Conservation (phyloP, 2,888 invertebrate genomes). For the Ganaspis brasiliensis region DNA sequence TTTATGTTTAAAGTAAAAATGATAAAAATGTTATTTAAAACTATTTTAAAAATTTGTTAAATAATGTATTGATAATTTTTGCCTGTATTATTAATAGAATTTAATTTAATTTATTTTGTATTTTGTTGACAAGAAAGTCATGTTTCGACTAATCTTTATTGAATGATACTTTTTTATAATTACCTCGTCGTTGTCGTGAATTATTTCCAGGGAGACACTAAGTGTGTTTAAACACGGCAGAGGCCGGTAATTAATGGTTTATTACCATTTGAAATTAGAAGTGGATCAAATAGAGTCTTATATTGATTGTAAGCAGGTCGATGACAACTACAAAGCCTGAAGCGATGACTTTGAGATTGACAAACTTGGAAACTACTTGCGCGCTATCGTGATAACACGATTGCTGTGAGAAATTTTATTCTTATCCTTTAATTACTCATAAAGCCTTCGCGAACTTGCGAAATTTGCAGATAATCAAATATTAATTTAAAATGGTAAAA, state of each 20-base stretch:
- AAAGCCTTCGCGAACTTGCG: background rate
- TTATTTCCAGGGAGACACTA: constrained; percentile 53
- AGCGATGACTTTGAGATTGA: constrained; percentile 74
- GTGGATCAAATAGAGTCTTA: constrained; percentile 53
- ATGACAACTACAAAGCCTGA: constrained; percentile 69
- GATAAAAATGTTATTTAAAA: no score
- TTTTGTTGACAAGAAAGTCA: no score
- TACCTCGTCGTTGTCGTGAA: constrained; percentile 22
- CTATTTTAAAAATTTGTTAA: no score
- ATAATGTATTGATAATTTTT: no score
- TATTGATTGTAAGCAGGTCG: constrained; percentile 57
- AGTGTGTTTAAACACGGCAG: constrained; percentile 54
- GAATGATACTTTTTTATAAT: constrained; percentile 28
- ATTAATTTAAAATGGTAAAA: constrained; percentile 6
- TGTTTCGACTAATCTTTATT: background rate
- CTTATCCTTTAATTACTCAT: background rate
- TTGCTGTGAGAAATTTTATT: constrained; percentile 23
- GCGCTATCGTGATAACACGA: constrained; percentile 40
- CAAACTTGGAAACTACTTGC: constrained; percentile 64
- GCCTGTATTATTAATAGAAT: no score
- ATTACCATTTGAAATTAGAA: constrained; percentile 55
- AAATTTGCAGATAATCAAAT: background rate
- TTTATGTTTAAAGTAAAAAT: no score
- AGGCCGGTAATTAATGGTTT: constrained; percentile 53
- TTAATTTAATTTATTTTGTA: no score